A percentile compares a stretch with the other conserved stretches of the same genome.
Conservation (phyloP, 1,140 invertebrate genomes). For the Zaprionus ornatus region DNA sequence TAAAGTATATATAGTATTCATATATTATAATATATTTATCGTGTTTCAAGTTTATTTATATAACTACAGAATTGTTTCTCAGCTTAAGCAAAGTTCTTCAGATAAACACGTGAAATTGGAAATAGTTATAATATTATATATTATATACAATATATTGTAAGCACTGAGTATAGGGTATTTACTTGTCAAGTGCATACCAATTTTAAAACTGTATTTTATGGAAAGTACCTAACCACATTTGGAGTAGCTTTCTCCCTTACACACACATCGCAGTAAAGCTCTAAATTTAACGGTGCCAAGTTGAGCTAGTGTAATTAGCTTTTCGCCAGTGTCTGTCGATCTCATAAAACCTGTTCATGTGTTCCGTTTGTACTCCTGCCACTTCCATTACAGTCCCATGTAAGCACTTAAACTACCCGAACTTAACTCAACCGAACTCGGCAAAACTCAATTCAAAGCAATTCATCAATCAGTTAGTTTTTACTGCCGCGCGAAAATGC, state of each 20-base stretch:
- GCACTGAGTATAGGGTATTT: neutral
- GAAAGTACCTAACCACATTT: neutral
- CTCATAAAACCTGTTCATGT: slow-evolving; percentile 40
- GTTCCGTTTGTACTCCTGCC: neutral
- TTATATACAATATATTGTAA: no score
- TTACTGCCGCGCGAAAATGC: slow-evolving; percentile 59
- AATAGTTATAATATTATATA: no score
- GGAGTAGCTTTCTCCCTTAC: neutral
- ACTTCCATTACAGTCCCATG: slow-evolving; percentile 41
- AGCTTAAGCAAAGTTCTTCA: no score
- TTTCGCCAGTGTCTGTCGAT: slow-evolving; percentile 46
- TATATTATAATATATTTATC: no score
- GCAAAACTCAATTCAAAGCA: slow-evolving; percentile 12
- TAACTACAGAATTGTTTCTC: no score
- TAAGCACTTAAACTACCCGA: slow-evolving; percentile 43
- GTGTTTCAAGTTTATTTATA: no score
- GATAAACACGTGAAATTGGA: no score
- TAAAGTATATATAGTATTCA: neutral
- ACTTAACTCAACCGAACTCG: slow-evolving; percentile 6
- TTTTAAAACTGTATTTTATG: neutral
- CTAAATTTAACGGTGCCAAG: slow-evolving; percentile 1
- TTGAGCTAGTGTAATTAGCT: slow-evolving; percentile 48
- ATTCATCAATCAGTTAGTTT: slow-evolving; percentile 57
- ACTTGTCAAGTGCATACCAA: neutral
- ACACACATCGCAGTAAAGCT: slow-evolving; percentile 8